A percentile compares a stretch with the other conserved stretches of the same genome.
Evolutionary conservation across 2,113 vertebrate species (phyloP).

Genomic region (Nothoprocta perdicaria): DNA sequence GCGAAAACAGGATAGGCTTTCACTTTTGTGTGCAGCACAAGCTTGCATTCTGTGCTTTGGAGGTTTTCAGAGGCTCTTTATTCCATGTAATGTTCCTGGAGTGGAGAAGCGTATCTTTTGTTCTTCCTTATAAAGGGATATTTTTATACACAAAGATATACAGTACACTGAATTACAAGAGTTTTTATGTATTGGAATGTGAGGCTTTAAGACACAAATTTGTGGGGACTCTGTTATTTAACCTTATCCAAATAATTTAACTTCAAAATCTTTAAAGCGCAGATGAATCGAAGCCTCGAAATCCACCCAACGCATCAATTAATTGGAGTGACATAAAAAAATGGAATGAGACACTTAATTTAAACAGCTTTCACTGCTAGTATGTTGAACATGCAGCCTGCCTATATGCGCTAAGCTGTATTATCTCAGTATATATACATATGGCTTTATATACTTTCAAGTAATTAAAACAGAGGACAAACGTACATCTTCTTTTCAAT

Average conservation of each 20-base stretch:
- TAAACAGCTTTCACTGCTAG: slow-evolving; percentile 23
- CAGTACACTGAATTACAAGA: slow-evolving; percentile 65
- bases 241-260: slow-evolving; percentile 23
- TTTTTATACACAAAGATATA: slow-evolving; percentile 70
- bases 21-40: slow-evolving; percentile 76
- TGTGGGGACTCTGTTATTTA: slow-evolving; percentile 23
- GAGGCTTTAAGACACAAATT: slow-evolving; percentile 36
- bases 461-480: background rate
- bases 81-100: slow-evolving; percentile 73
- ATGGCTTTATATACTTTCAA: background rate
- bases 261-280: slow-evolving; percentile 39
- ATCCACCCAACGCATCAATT: slow-evolving; percentile 38
- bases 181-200: slow-evolving; percentile 55
- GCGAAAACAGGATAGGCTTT: slow-evolving; percentile 75
- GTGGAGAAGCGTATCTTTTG: slow-evolving; percentile 74
- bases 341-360: slow-evolving; percentile 27
- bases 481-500: accelerated
- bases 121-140: slow-evolving; percentile 70
- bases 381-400: slow-evolving; percentile 19
- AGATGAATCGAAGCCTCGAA: slow-evolving; percentile 45
- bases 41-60: slow-evolving; percentile 73
- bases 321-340: slow-evolving; percentile 33
- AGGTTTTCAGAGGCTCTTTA: slow-evolving; percentile 76
- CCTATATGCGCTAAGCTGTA: background rate
- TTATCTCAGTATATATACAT: background rate